Conservation (phyloP, 2,888 invertebrate species). For the Andrena flavipes region DNA sequence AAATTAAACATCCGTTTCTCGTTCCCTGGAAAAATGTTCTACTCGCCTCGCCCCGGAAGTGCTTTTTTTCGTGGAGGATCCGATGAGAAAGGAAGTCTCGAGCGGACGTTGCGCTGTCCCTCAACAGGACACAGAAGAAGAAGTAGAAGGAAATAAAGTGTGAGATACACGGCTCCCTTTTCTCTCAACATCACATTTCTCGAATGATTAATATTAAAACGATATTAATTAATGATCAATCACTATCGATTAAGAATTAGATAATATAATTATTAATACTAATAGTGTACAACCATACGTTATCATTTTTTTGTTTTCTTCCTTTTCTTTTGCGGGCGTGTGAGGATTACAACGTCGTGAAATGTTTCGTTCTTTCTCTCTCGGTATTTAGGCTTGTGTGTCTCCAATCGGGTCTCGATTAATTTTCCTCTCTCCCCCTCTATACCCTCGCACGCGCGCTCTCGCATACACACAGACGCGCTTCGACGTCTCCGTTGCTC, state of each 20-base stretch:
- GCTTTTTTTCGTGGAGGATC: constrained; percentile 2
- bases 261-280: constrained; percentile 83
- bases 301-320: constrained; percentile 58
- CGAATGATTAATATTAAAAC: constrained; percentile 83
- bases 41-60: constrained; percentile 69
- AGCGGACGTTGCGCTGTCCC: constrained; percentile 26
- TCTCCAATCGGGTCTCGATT: constrained; percentile 53
- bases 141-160: constrained; percentile 44
- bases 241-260: constrained; percentile 83
- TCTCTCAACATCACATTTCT: constrained; percentile 83
- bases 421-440: constrained; percentile 7
- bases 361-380: constrained; percentile 66
- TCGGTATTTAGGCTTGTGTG: constrained; percentile 77
- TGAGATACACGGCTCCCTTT: constrained; percentile 48
- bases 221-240: constrained; percentile 82
- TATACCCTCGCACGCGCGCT: background rate
- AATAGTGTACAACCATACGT: constrained; percentile 84
- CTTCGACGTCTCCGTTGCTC: constrained; percentile 4
- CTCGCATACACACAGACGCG: background rate
- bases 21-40: constrained; percentile 70
- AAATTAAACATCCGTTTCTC: constrained; percentile 78
- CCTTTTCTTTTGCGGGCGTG: constrained; percentile 61
- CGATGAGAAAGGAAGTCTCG: constrained; percentile 35
- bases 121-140: background rate
- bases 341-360: constrained; percentile 76